Evolutionary conservation across 2,888 invertebrate species (phyloP), one percentile per base, ranked within the genome.

Genomic region (Patella depressa): DNA sequence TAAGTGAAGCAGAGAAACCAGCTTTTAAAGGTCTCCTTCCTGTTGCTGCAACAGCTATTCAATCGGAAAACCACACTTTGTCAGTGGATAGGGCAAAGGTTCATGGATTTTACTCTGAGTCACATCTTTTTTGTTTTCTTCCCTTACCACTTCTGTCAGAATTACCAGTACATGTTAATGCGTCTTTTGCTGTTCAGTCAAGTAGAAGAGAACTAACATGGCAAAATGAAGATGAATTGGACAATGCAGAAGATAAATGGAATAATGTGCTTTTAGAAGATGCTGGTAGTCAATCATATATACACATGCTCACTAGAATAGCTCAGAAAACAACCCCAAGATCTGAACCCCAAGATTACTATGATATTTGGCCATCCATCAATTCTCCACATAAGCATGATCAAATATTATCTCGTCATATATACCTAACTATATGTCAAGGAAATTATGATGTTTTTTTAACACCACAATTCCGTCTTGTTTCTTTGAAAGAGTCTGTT

Each of bases 141-240:
- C 91, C 91, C 2, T 81, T 90, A 34, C 89, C 90, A 24, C 82
- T 88, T 19, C 76, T 81, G 54, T 85, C 84, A 3, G 81, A 81
- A 2, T 81, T 89, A 9, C 85, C 86, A 11, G 82, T 89, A n/a
- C 89, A 89, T 76, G 80, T 90, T 53, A 90, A 90, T 81, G 90
- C 87, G 0, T 83, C 85, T 12, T 91, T 91, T 85, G 81, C 86
- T 29, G 84, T 90, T 12, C 84, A 85, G 7, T 84, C 86, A 11
- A 85, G 87, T 53, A 77, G 90, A 15, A 80, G 85, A 29, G 81
- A 85, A 53, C 81, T 90, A 19, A 54, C 73, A 17, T 78, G 79
- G 53, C 77, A 65, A 34, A 84, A 84, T 17, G 82, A 81, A 71
- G 88, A 89, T 75, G 88, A 89, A 78, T 87, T 85, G 70, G 19